A percentile compares a stretch with the other conserved stretches of the same genome.
These are phyloP conservation scores for Acheta domesticus DNA, from an alignment of 2,888 invertebrate species.

Conservation along the genomic window DNA sequence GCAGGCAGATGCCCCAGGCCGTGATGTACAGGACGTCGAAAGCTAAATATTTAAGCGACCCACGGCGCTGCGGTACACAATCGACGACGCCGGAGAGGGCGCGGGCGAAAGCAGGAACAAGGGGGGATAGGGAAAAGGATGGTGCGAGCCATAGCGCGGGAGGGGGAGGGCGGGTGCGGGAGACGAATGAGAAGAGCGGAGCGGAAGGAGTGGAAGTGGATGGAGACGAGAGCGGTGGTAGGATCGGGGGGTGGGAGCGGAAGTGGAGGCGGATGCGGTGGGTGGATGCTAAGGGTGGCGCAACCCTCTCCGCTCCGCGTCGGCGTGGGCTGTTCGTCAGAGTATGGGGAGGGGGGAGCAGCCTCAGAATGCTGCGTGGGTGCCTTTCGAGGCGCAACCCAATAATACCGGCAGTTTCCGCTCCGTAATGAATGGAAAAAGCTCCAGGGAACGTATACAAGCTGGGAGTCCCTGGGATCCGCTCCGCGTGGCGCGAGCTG, in stretches of 20 bases:
- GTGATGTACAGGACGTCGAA: background rate
- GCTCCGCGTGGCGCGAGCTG: too few species aligned
- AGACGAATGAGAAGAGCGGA: background rate
- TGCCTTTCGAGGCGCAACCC: background rate
- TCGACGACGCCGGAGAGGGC: background rate
- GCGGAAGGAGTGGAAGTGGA: background rate
- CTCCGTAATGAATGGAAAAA: constrained; percentile 18
- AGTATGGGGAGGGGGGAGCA: background rate
- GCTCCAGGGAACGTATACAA: background rate
- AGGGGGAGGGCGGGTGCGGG: background rate
- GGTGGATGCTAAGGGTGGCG: background rate
- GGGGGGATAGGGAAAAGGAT: background rate
- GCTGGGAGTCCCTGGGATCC: background rate
- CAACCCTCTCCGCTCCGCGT: too few species aligned
- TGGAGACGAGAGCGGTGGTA: background rate
- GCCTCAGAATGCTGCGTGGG: background rate
- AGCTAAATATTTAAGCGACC: background rate
- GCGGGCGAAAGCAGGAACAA: background rate
- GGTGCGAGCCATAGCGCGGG: background rate
- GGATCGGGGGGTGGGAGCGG: background rate
- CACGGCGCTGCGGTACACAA: constrained; percentile 1
- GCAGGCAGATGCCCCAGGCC: background rate
- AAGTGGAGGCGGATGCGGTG: background rate
- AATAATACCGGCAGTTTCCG: background rate
- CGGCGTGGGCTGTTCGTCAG: background rate